Conservation (phyloP, 1,140 invertebrate genomes). For the Microplitis demolitor region DNA sequence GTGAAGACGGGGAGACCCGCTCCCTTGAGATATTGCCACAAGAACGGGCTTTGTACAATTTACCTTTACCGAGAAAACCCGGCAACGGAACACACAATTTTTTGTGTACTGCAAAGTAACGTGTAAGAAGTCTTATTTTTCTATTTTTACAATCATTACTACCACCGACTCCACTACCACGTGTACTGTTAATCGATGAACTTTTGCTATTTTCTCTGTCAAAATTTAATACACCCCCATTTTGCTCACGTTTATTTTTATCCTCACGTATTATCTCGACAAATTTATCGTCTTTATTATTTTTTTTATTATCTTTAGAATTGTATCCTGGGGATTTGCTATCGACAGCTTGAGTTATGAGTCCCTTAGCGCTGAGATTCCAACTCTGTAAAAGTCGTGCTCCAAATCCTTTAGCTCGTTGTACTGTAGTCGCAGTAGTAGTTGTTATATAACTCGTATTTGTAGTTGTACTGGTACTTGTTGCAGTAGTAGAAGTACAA, state of each 20-base stretch:
- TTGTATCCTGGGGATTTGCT: constrained; percentile 12
- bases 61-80: constrained; percentile 61
- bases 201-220: constrained; percentile 40
- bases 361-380: constrained; percentile 37
- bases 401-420: constrained; percentile 58
- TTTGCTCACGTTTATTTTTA: constrained; percentile 4
- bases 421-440: constrained; percentile 40
- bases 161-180: neutral
- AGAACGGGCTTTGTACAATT: constrained; percentile 66
- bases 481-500: constrained; percentile 18
- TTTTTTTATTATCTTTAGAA: constrained; percentile 16
- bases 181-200: constrained; percentile 22
- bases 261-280: constrained; percentile 16
- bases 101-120: constrained; percentile 70
- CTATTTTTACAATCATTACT: constrained; percentile 52
- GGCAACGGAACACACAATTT: constrained; percentile 65
- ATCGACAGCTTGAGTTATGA: constrained; percentile 9
- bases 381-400: constrained; percentile 58
- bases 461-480: constrained; percentile 19
- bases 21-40: constrained; percentile 65
- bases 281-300: constrained; percentile 11
- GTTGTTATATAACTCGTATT: neutral
- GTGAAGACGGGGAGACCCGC: constrained; percentile 53
- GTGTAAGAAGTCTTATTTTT: constrained; percentile 68
- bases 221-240: constrained; percentile 17